phyloP scores from a whole-genome alignment of 1,140 invertebrate species.

The Lucilia sericata region DNA sequence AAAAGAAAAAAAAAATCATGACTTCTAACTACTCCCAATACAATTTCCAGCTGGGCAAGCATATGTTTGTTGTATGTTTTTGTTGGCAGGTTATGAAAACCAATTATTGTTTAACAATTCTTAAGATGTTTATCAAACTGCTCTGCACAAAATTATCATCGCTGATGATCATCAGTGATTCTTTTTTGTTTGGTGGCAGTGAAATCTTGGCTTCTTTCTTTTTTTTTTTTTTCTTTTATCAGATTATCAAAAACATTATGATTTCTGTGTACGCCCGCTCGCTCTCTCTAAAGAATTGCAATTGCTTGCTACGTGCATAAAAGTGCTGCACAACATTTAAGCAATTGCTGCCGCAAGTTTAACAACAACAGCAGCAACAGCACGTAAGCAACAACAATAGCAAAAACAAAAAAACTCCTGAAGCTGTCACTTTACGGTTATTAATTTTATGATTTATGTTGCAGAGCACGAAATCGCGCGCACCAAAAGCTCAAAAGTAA shows the following conservation, averaged over 20 bases:
- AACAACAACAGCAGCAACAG: constrained; percentile 1
- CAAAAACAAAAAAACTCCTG: background rate
- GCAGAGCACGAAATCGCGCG: constrained; percentile 60
- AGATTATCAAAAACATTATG: constrained; percentile 21
- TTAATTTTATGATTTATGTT: constrained; percentile 67
- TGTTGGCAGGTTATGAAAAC: background rate
- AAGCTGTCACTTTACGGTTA: constrained; percentile 65
- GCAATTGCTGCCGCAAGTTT: background rate
- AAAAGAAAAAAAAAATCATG: no score
- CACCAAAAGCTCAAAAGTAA: background rate
- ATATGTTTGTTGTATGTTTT: no score
- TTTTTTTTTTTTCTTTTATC: background rate
- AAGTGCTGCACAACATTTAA: background rate
- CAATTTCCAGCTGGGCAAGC: background rate
- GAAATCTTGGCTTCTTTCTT: background rate
- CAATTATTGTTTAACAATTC: constrained; percentile 39
- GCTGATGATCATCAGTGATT: background rate
- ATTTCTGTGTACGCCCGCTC: background rate
- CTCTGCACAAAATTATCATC: background rate
- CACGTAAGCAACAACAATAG: background rate
- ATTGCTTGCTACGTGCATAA: background rate
- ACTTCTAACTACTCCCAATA: no score
- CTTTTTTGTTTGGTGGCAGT: background rate
- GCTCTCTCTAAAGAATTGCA: background rate
- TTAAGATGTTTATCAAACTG: constrained; percentile 32